Base-by-base conservation (phyloP, 2,113 vertebrate species). In the Sigmodon hispidus region DNA sequence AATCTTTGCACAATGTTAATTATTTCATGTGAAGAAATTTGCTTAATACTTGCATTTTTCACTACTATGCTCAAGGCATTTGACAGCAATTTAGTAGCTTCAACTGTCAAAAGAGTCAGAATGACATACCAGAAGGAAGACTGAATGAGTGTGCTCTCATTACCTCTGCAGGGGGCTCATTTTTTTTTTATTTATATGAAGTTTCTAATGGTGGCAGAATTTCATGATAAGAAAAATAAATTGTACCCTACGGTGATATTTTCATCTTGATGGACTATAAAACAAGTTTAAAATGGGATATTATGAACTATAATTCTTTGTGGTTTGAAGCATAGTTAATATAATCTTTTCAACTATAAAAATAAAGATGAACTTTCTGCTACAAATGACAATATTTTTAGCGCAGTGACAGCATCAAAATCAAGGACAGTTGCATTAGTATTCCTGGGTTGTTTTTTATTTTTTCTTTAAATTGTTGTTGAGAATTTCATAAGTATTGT, bases 241-340 rank as follows among this genome's bases (percentile, higher is more conserved):
- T 24, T 76, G 26, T 24, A 87, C 50, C 94, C 96, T 83, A 87
- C 96, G 87, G 96, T 97, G 93, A 97, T 97, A 76, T 92, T 98
- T 95, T 57, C 12, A 87, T 95, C 96, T 97, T 97, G 36, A 96
- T 98, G 90, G 34, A 94, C 97, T 97, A 87, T 96, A 97, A 96
- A 97, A 45, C 89, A 96, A 92, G 63, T 87, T 97, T 88, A 94
- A 83, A 98, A 92, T 93, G 95, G 87, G 79, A 96, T 50, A 93
- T 98, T 98, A 96, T 63, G n/a, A 85, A 79, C 75, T 61, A 55
- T 94, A 91, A 96, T 97, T 97, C 91, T 96, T 95, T 79, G 88
- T 72, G 77, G 43, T 92, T 96, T 97, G 91, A 97, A 97, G 94
- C 24, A 63, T 29, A 94, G 16, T 96, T 96, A 97, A 77, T 81